phyloP scores from a whole-genome alignment of 2,113 vertebrate genomes.

The Eulemur macaco region DNA sequence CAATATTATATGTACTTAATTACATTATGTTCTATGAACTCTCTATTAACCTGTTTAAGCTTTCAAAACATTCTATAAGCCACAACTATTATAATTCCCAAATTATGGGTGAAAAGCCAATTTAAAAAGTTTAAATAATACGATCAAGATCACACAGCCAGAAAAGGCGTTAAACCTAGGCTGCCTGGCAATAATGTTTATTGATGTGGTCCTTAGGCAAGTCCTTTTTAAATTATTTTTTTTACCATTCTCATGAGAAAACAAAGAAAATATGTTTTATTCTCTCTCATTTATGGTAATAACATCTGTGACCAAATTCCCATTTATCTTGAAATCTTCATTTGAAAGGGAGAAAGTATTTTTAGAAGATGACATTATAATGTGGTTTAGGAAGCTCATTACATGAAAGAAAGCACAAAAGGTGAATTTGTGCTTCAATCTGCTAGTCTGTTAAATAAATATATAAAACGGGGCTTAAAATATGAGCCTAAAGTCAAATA shows the following conservation, averaged over 20 bases:
- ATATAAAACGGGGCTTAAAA: slow-evolving; percentile 70
- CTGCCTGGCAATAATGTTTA: background rate
- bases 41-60: background rate
- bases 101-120: background rate
- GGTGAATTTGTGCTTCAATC: slow-evolving; percentile 33
- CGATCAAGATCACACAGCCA: background rate
- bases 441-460: slow-evolving; percentile 63
- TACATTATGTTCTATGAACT: background rate
- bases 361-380: slow-evolving; percentile 27
- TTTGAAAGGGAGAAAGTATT: slow-evolving; percentile 32
- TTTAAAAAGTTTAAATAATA: slow-evolving; percentile 28
- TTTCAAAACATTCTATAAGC: background rate
- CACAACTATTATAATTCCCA: background rate
- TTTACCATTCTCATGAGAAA: background rate
- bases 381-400: slow-evolving; percentile 19
- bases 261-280: background rate
- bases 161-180: background rate
- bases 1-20: too few relatives aligned
- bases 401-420: slow-evolving; percentile 15
- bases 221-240: slow-evolving; percentile 32
- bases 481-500: slow-evolving; percentile 65
- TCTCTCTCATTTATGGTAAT: slow-evolving; percentile 28
- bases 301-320: slow-evolving; percentile 21
- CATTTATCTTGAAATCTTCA: slow-evolving; percentile 44
- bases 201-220: slow-evolving; percentile 6